Conservation (phyloP, 1,140 invertebrate genomes). For the Brachionus manjavacas region DNA sequence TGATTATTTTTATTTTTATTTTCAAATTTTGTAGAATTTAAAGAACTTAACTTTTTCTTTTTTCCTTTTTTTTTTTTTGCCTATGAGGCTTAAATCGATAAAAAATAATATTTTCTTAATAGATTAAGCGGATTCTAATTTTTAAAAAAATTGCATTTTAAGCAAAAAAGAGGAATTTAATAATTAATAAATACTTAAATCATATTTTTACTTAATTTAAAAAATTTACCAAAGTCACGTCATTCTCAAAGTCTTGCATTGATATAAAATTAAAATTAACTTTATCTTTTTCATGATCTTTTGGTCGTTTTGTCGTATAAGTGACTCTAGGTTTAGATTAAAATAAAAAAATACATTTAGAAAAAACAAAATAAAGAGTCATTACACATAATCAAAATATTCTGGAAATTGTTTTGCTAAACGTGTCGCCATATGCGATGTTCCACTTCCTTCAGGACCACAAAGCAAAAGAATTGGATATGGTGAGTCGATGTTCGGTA, state of each 20-base stretch:
- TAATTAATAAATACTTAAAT: too few species aligned
- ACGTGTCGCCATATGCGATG: constrained; percentile 53
- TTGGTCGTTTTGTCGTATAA: constrained; percentile 52
- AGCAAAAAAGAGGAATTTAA: too few species aligned
- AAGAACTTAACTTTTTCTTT: too few species aligned
- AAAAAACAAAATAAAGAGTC: not conserved
- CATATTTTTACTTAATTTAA: too few species aligned
- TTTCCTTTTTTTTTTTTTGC: too few species aligned
- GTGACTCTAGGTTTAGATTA: constrained; percentile 47
- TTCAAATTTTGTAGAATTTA: too few species aligned
- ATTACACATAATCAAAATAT: constrained; percentile 57
- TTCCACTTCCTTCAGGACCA: constrained; percentile 55
- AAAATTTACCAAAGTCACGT: constrained; percentile 52
- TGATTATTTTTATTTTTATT: too few species aligned
- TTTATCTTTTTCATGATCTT: constrained; percentile 49
- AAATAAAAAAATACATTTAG: not conserved
- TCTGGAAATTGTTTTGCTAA: constrained; percentile 56
- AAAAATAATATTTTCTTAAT: too few species aligned
- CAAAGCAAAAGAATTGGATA: constrained; percentile 58
- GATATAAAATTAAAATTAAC: constrained; percentile 55
- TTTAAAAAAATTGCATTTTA: too few species aligned
- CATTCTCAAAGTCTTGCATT: constrained; percentile 54
- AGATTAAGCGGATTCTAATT: too few species aligned
- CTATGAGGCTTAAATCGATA: too few species aligned
- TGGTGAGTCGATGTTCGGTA: constrained; percentile 54